Percentiles rank a stretch among this genome's conserved stretches.
phyloP scores from a whole-genome alignment of 2,113 vertebrate genomes.

The Percopsis transmontana region DNA sequence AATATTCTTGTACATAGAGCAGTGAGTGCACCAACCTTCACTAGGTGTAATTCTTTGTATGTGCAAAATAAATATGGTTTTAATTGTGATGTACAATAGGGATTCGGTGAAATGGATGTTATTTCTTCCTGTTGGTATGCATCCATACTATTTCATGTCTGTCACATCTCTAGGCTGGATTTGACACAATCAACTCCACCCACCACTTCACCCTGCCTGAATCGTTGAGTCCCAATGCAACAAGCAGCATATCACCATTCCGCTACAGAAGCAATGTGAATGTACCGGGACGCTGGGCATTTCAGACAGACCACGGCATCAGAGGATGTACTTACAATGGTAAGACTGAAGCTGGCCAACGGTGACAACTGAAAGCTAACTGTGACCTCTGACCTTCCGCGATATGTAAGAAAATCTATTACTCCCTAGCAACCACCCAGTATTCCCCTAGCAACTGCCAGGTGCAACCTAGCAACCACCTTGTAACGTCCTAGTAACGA shows the following conservation, averaged over 20 bases:
- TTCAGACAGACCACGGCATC: conserved; percentile 31
- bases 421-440: no score
- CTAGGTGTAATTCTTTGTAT: neutral
- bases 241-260: conserved; percentile 11
- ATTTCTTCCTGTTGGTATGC: neutral
- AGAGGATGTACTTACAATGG: conserved; percentile 35
- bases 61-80: no score
- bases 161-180: conserved; percentile 56
- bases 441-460: no score
- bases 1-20: neutral
- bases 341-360: neutral
- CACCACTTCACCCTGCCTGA: conserved; percentile 51
- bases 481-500: no score
- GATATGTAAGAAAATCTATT: neutral
- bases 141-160: neutral
- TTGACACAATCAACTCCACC: conserved; percentile 39
- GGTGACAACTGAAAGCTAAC: no score
- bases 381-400: neutral
- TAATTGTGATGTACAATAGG: no score
- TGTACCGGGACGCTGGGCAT: conserved; percentile 57
- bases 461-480: no score
- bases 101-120: neutral
- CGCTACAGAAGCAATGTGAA: conserved; percentile 39
- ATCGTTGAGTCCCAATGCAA: conserved; percentile 7
- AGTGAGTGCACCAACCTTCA: neutral